Conservation (phyloP, 1,140 invertebrate genomes). For the Drosophila pseudoananassae region DNA sequence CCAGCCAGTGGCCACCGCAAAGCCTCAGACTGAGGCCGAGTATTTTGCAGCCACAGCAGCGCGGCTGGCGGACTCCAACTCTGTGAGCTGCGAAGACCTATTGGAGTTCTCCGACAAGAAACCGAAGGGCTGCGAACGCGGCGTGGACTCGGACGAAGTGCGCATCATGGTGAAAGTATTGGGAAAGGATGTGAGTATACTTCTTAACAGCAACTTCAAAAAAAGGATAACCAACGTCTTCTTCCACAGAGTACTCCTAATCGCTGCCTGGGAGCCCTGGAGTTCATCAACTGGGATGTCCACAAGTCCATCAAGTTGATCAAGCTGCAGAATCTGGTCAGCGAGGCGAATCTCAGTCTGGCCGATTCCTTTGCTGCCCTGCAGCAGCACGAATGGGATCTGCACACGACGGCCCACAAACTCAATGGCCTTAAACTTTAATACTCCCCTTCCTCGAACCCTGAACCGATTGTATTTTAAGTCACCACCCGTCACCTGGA, state of each 20-base stretch:
- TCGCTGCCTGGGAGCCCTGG: conserved; percentile 91
- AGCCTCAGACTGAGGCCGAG: conserved; percentile 72
- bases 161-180: conserved; percentile 96
- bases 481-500: conserved; percentile 4
- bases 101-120: conserved; percentile 95
- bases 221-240: conserved; percentile 1
- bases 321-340: conserved; percentile 88
- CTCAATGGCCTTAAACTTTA: conserved; percentile 71
- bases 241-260: conserved; percentile 88
- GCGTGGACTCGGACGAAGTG: conserved; percentile 94
- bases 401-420: conserved; percentile 76
- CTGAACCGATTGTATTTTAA: neutral
- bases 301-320: conserved; percentile 94
- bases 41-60: conserved; percentile 75
- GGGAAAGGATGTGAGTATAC: conserved; percentile 88
- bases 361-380: conserved; percentile 83
- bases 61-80: conserved; percentile 86
- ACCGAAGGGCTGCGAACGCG: conserved; percentile 91
- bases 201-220: neutral
- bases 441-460: conserved; percentile 1
- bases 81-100: conserved; percentile 96
- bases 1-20: conserved; percentile 12
- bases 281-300: conserved; percentile 94
- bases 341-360: conserved; percentile 77
- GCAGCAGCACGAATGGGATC: conserved; percentile 84